Evolutionary conservation across 2,888 invertebrate genomes (phyloP), one percentile per base, ranked within the genome.

Genomic region (Polydrusus tereticollis): DNA sequence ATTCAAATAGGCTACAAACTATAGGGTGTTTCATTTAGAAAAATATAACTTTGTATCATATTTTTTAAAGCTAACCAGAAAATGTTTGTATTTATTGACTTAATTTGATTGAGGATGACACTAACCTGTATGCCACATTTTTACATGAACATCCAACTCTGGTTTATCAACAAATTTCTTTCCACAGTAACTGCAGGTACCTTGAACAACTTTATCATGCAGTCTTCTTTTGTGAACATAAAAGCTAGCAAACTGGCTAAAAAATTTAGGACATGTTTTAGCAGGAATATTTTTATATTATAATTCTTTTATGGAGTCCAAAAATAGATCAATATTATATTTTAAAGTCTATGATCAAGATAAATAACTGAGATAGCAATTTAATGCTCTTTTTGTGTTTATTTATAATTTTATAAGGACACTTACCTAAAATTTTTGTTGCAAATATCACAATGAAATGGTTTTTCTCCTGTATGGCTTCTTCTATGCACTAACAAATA

Each of bases 81-180:
- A n/a, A n/a, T n/a, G n/a, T n/a, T n/a, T n/a, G n/a, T n/a, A n/a
- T n/a, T n/a, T n/a, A n/a, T n/a, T n/a, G n/a, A n/a, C n/a, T n/a
- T n/a, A n/a, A n/a, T n/a, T n/a, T n/a, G n/a, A n/a, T n/a, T n/a
- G n/a, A n/a, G n/a, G n/a, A n/a, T n/a, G n/a, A 45, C 6, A 38
- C 26, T 41, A 29, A 63, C 63, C 64, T 20, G 64, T 64, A 64
- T 64, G 64, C 20, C 21, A 52, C 64, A 41, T 55, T 55, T 38
- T 64, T 47, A 64, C 41, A 55, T 64, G 64, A 3, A 38, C 36
- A 16, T 64, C 41, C 52, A 64, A 16, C 23, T 21, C 36, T 2
- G 21, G 21, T 47, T 52, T 36, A 14, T 64, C 38, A n/a, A 38
- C 38, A 41, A 64, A 64, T n/a, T 55, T 26, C 18, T 64, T 55